A percentile compares a stretch with the other conserved stretches of the same genome.
Evolutionary conservation across 2,888 invertebrate genomes (phyloP).

Genomic region (Mechanitis messenoides): DNA sequence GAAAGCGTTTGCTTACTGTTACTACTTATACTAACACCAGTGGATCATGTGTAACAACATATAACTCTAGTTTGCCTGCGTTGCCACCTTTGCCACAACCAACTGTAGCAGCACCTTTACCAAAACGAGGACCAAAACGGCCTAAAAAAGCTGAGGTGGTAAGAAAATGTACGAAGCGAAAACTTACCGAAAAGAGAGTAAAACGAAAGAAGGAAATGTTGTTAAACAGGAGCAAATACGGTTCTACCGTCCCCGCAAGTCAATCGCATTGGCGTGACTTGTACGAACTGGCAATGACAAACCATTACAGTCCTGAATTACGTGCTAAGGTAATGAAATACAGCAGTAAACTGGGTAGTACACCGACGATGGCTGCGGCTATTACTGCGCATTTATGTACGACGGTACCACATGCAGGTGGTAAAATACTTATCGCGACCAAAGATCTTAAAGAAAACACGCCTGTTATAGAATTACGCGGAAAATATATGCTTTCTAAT

Average conservation of each 20-base stretch:
- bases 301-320: slow-evolving; percentile 95
- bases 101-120: slow-evolving; percentile 37
- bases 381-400: slow-evolving; percentile 75
- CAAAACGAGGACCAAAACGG: slow-evolving; percentile 60
- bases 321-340: slow-evolving; percentile 87
- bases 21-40: slow-evolving; percentile 70
- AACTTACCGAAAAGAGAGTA: slow-evolving; percentile 70
- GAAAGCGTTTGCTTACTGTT: slow-evolving; percentile 64
- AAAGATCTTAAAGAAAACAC: slow-evolving; percentile 83
- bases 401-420: slow-evolving; percentile 79
- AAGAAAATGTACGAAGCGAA: slow-evolving; percentile 62
- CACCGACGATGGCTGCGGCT: slow-evolving; percentile 69
- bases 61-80: slow-evolving; percentile 52
- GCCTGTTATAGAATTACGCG: slow-evolving; percentile 90
- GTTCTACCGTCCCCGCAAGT: slow-evolving; percentile 46
- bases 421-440: slow-evolving; percentile 86
- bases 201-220: slow-evolving; percentile 72
- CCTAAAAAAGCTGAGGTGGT: slow-evolving; percentile 61
- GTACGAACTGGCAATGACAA: slow-evolving; percentile 93
- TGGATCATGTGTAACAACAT: slow-evolving; percentile 66
- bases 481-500: slow-evolving; percentile 93
- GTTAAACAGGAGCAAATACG: slow-evolving; percentile 57
- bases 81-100: slow-evolving; percentile 52
- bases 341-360: slow-evolving; percentile 79
- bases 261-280: slow-evolving; percentile 89